These are phyloP conservation scores for Phoeniculus purpureus DNA, from an alignment of 2,797 vertebrate species.

Conservation along the genomic window DNA sequence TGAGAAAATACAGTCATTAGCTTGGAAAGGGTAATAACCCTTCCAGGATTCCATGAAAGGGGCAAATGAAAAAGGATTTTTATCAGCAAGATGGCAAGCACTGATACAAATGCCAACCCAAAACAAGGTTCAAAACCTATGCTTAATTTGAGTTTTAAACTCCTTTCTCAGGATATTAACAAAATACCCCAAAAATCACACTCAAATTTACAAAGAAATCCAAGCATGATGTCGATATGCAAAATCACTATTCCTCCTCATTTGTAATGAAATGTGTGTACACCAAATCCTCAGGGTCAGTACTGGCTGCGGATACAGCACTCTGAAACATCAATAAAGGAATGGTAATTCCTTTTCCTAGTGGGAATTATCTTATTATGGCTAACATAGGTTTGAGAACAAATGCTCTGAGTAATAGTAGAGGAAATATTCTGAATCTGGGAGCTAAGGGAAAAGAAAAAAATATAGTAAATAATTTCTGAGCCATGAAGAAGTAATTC, in stretches of 20 bases:
- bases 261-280: not conserved
- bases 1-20: not conserved
- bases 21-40: not conserved
- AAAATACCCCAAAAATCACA: not conserved
- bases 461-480: not conserved
- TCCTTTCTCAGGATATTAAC: not conserved
- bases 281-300: not conserved
- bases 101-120: not conserved
- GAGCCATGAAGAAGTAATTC: not conserved
- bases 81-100: not conserved
- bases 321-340: conserved; percentile 43
- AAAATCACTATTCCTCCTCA: not conserved
- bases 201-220: not conserved
- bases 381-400: not conserved
- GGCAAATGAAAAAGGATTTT: not conserved
- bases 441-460: not conserved
- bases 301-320: not conserved
- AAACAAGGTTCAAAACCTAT: not conserved
- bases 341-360: conserved; percentile 43
- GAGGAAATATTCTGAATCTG: not conserved
- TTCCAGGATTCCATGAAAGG: not conserved
- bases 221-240: not conserved
- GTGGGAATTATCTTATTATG: conserved; percentile 20
- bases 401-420: conserved; percentile 1
- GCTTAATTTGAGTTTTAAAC: not conserved